These are phyloP conservation scores for Pangasius macronema DNA, from an alignment of 2,797 vertebrate species.

Conservation along the genomic window DNA sequence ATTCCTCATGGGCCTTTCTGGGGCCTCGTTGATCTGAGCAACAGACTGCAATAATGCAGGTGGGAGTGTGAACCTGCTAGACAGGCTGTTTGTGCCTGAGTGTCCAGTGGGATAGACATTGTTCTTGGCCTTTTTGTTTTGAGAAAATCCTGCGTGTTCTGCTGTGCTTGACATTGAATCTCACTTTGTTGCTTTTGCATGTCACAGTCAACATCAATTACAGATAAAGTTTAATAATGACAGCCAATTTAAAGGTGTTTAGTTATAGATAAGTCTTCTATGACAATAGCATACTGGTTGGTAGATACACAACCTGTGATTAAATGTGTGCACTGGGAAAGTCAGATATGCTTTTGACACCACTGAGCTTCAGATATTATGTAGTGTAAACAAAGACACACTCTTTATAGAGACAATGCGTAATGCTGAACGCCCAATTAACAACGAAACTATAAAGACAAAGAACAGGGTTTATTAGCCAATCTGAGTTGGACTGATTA, in stretches of 20 bases:
- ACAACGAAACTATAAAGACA: conserved; percentile 20
- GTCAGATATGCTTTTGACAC: background rate
- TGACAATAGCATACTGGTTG: background rate
- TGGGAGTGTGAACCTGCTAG: background rate
- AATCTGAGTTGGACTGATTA: conserved; percentile 58
- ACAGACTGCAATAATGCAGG: conserved; percentile 14
- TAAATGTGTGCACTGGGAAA: background rate
- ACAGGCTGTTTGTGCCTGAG: conserved; percentile 16
- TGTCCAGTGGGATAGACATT: conserved; percentile 28
- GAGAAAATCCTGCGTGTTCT: conserved; percentile 23
- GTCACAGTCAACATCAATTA: background rate
- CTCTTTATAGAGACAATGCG: conserved; percentile 9
- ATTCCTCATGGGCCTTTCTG: background rate
- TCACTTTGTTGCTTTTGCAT: conserved; percentile 11
- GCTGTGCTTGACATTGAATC: background rate
- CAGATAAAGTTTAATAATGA: conserved; percentile 65
- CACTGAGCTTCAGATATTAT: background rate
- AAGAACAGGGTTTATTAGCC: conserved; percentile 62
- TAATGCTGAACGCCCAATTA: conserved; percentile 31
- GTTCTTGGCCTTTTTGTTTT: conserved; percentile 17
- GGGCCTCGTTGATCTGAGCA: background rate
- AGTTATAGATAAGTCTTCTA: background rate
- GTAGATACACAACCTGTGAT: background rate
- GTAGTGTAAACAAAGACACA: conserved; percentile 13
- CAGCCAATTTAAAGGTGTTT: conserved; percentile 64